Evolutionary conservation across 2,797 vertebrate species (phyloP).

Genomic region (Benthosema pterotum): DNA sequence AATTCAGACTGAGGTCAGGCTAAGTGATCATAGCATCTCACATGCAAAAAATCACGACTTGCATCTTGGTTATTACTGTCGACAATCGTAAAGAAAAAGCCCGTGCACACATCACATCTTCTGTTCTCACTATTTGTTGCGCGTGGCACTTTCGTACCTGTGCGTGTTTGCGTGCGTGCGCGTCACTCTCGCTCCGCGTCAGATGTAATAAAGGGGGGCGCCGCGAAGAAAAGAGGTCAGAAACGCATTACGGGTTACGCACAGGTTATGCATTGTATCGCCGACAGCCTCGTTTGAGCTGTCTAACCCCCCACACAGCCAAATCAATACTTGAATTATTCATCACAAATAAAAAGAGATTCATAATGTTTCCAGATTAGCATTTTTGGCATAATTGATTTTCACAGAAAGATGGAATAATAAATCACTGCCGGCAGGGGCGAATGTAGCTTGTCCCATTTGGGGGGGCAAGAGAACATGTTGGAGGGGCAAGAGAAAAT

Average conservation of each 20-base stretch:
- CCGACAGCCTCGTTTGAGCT: constrained; percentile 62
- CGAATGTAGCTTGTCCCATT: too few relatives aligned
- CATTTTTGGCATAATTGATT: constrained; percentile 80
- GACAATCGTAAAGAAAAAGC: not conserved
- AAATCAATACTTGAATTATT: constrained; percentile 78
- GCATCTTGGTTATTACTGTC: too few relatives aligned
- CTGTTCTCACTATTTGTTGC: constrained; percentile 45
- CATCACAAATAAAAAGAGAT: constrained; percentile 69
- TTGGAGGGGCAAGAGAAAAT: too few relatives aligned
- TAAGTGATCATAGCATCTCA: too few relatives aligned
- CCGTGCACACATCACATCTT: constrained; percentile 10
- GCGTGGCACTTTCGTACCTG: too few relatives aligned
- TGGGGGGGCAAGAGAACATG: too few relatives aligned
- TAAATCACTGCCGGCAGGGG: constrained; percentile 73
- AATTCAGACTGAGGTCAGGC: too few relatives aligned
- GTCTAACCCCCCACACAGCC: constrained; percentile 54
- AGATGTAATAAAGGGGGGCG: constrained; percentile 22
- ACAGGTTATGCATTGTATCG: constrained; percentile 55
- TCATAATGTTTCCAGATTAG: constrained; percentile 71
- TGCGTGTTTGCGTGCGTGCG: constrained; percentile 4
- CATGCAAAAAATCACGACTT: too few relatives aligned
- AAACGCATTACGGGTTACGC: constrained; percentile 56
- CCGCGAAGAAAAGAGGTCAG: constrained; percentile 4
- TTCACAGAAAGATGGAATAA: constrained; percentile 76
- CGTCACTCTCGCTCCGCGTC: not conserved